These are phyloP conservation scores for Blastobasis adustella DNA, from an alignment of 2,888 invertebrate genomes.

Conservation along the genomic window DNA sequence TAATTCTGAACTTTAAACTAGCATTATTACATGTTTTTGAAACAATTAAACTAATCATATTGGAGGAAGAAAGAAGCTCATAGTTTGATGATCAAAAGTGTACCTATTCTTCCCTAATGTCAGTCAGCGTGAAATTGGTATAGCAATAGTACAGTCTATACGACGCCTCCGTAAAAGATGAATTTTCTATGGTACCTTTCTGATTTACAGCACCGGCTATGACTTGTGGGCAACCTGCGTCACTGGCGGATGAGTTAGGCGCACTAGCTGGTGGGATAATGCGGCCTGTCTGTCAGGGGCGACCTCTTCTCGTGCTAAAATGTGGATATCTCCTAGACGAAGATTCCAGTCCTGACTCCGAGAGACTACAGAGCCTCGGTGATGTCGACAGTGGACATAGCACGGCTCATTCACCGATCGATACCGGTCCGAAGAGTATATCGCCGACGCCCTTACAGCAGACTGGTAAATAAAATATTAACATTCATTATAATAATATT, in stretches of 20 bases:
- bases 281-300: constrained; percentile 54
- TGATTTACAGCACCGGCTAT: constrained; percentile 74
- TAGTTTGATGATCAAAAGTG: too few relatives aligned
- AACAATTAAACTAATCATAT: too few relatives aligned
- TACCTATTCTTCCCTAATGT: too few relatives aligned
- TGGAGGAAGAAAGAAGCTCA: too few relatives aligned
- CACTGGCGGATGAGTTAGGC: constrained; percentile 81
- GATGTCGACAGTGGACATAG: constrained; percentile 94
- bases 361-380: constrained; percentile 82
- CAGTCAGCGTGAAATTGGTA: too few relatives aligned
- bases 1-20: too few relatives aligned
- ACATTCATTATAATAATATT: constrained; percentile 6
- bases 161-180: too few relatives aligned
- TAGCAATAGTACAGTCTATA: too few relatives aligned
- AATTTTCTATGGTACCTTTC: too few relatives aligned
- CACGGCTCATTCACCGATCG: constrained; percentile 91
- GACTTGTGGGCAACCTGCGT: constrained; percentile 76
- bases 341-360: constrained; percentile 91
- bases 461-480: constrained; percentile 59
- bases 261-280: constrained; percentile 53
- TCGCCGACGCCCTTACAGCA: constrained; percentile 81
- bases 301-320: constrained; percentile 80
- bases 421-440: constrained; percentile 88
- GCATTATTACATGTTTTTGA: too few relatives aligned
- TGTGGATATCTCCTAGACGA: constrained; percentile 85